A percentile compares a stretch with the other conserved stretches of the same genome.
Conservation (phyloP, 2,888 invertebrate species). For the Nebria salina region DNA sequence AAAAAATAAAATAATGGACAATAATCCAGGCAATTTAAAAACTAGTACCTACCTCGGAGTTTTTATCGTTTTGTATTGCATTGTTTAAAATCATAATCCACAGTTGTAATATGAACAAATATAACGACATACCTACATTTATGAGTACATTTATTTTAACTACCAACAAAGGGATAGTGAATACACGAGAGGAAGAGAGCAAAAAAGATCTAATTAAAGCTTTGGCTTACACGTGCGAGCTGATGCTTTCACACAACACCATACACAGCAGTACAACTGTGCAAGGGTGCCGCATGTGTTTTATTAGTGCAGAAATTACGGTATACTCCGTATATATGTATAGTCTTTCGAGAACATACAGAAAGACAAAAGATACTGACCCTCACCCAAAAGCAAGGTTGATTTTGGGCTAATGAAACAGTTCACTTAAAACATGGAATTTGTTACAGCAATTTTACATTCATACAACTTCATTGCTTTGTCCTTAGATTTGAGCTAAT, state of each 20-base stretch:
- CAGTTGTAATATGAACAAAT: conserved; percentile 31
- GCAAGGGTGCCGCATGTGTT: background rate
- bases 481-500: no score
- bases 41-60: conserved; percentile 24
- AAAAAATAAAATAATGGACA: background rate
- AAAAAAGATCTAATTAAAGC: conserved; percentile 45
- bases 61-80: conserved; percentile 41
- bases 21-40: conserved; percentile 26
- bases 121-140: conserved; percentile 39
- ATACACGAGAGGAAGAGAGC: background rate
- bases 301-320: background rate
- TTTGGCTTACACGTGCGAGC: conserved; percentile 10
- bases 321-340: background rate
- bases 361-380: background rate
- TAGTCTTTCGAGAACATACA: background rate
- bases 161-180: conserved; percentile 24
- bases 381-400: background rate
- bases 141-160: conserved; percentile 44
- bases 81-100: conserved; percentile 46
- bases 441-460: background rate
- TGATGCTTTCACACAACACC: background rate
- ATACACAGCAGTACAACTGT: background rate
- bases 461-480: background rate
- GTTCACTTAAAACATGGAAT: background rate
- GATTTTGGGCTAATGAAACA: background rate